These are phyloP conservation scores for Varecia variegata DNA, from an alignment of 2,797 vertebrate species.

Conservation along the genomic window DNA sequence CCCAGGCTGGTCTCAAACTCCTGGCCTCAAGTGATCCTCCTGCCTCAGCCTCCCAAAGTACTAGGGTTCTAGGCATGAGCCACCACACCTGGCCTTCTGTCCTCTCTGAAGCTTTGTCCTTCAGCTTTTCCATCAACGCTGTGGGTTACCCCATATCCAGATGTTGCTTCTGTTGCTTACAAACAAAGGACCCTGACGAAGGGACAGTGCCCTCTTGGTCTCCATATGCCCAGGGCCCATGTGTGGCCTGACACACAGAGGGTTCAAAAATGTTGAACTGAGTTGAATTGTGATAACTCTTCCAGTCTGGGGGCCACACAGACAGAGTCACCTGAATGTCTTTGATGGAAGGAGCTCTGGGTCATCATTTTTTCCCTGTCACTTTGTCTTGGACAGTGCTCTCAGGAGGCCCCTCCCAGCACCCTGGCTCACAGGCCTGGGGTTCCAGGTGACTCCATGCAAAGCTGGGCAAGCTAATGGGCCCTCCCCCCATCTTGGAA, in stretches of 20 bases:
- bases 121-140: not conserved
- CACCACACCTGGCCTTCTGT: not conserved
- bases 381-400: not conserved
- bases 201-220: not conserved
- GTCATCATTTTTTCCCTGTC: not conserved
- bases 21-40: not conserved
- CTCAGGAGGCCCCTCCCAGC: not conserved
- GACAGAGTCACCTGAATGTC: not conserved
- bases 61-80: not conserved
- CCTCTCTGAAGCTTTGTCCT: not conserved
- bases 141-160: not conserved
- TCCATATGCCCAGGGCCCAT: not conserved
- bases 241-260: not conserved
- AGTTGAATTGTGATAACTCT: not conserved
- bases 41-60: not conserved
- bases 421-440: not conserved
- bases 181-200: not conserved
- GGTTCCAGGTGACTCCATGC: not conserved
- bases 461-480: not conserved
- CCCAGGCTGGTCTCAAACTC: not conserved
- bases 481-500: not conserved
- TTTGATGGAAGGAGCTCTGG: not conserved
- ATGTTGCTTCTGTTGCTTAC: not conserved
- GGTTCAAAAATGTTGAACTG: too few species aligned
- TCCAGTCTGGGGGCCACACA: not conserved